Evolutionary conservation across 2,113 vertebrate species (phyloP).

Genomic region (Tachycineta bicolor): DNA sequence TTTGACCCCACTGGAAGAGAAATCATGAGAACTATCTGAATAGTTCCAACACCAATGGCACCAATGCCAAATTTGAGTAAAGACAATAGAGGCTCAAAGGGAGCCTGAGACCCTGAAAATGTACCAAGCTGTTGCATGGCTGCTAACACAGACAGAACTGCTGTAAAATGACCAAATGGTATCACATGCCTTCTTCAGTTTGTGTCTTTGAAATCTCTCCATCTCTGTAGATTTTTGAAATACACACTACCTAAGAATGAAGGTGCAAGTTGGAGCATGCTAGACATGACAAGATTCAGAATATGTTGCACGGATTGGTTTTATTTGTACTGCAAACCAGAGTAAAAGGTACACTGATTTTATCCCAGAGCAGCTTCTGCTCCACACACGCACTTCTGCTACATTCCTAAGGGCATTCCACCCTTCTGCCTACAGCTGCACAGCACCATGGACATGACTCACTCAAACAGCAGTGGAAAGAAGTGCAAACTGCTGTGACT

Average conservation of each 20-base stretch:
- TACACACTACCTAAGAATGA: neutral
- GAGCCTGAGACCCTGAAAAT: neutral
- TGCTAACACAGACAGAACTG: neutral
- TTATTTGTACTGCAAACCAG: slow-evolving; percentile 34
- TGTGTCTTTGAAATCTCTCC: neutral
- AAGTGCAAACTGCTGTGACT: slow-evolving; percentile 38
- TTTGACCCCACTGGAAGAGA: neutral
- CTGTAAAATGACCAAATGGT: neutral
- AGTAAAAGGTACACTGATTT: slow-evolving; percentile 25
- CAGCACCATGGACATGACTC: slow-evolving; percentile 18
- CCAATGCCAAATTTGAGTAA: neutral
- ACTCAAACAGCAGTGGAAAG: slow-evolving; percentile 42
- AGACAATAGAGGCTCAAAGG: neutral
- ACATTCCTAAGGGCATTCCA: slow-evolving; percentile 33
- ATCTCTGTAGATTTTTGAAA: neutral
- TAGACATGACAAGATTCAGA: neutral
- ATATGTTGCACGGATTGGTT: neutral
- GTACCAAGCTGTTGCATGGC: neutral
- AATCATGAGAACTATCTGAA: neutral
- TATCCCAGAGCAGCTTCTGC: slow-evolving; percentile 30
- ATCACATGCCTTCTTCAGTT: neutral
- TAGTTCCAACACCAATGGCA: neutral
- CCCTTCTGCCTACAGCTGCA: slow-evolving; percentile 32
- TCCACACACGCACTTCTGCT: neutral
- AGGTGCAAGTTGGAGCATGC: slow-evolving; percentile 18